A percentile compares a stretch with the other conserved stretches of the same genome.
phyloP scores from a whole-genome alignment of 2,113 vertebrate genomes.

The Poeciliopsis turrubarensis region DNA sequence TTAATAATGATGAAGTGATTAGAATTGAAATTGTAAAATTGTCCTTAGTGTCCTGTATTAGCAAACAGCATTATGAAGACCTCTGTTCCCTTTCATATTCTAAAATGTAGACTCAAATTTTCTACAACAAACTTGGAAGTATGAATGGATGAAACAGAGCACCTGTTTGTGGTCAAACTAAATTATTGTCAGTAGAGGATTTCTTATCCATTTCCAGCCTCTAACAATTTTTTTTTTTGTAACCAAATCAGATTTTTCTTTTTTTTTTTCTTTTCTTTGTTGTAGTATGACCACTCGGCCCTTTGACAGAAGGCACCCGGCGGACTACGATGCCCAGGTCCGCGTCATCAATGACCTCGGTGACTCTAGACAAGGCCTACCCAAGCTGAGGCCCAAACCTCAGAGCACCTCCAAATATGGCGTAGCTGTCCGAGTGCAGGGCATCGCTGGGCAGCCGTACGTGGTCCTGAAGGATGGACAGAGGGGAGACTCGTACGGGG shows the following conservation, averaged over 20 bases:
- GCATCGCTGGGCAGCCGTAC: slow-evolving; percentile 92
- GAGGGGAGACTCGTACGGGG: slow-evolving; percentile 90
- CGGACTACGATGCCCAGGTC: slow-evolving; percentile 93
- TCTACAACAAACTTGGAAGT: too few species aligned
- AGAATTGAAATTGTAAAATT: too few species aligned
- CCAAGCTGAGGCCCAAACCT: slow-evolving; percentile 54
- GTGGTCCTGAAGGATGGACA: slow-evolving; percentile 91
- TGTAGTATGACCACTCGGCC: slow-evolving; percentile 75
- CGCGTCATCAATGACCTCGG: slow-evolving; percentile 89
- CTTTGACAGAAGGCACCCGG: slow-evolving; percentile 78
- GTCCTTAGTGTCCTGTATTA: too few species aligned
- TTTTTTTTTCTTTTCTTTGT: not conserved
- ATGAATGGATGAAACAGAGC: too few species aligned
- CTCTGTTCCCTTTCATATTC: too few species aligned
- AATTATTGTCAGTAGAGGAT: not conserved
- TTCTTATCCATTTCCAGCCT: not conserved
- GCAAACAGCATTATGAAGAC: too few species aligned
- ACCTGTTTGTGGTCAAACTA: not conserved
- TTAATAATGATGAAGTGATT: not conserved
- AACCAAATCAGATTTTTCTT: not conserved
- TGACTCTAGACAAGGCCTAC: slow-evolving; percentile 57
- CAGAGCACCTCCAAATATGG: slow-evolving; percentile 84
- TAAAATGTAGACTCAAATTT: too few species aligned
- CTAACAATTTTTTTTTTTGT: too few species aligned
- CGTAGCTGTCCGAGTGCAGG: slow-evolving; percentile 92